Conservation (phyloP, 1,140 invertebrate genomes). For the Pseudomyrmex pallidus region DNA sequence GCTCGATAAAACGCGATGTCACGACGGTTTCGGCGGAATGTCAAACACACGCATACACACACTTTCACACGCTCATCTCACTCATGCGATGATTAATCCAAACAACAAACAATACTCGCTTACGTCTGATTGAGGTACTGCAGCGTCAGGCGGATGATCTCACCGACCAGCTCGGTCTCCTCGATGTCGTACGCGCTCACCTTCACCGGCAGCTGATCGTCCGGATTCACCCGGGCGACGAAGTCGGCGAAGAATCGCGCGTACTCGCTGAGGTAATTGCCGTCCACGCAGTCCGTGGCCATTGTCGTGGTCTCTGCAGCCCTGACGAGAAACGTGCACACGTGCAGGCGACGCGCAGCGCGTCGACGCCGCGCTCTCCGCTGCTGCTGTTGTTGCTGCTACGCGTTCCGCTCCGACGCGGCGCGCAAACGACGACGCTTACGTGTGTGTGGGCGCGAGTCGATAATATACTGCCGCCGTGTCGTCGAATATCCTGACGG, state of each 20-base stretch:
- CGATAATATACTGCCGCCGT: neutral
- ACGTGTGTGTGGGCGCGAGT: neutral
- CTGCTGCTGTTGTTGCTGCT: no score
- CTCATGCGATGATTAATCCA: slow-evolving; percentile 6
- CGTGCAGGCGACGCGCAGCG: neutral
- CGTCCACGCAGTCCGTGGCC: slow-evolving; percentile 81
- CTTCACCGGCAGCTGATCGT: slow-evolving; percentile 91
- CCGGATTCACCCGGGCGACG: slow-evolving; percentile 87
- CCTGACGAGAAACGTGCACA: neutral
- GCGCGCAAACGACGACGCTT: neutral
- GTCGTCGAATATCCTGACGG: no score
- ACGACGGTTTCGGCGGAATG: slow-evolving; percentile 8
- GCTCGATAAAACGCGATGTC: slow-evolving; percentile 11
- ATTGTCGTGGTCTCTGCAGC: slow-evolving; percentile 60
- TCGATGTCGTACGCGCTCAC: slow-evolving; percentile 89
- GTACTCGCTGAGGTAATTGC: slow-evolving; percentile 89
- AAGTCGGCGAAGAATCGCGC: slow-evolving; percentile 90
- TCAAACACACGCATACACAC: neutral
- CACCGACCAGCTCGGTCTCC: slow-evolving; percentile 89
- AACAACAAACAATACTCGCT: slow-evolving; percentile 77
- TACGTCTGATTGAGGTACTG: slow-evolving; percentile 92
- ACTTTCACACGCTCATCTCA: neutral
- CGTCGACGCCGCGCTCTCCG: neutral
- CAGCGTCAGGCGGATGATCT: slow-evolving; percentile 91
- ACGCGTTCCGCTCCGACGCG: neutral